These are phyloP conservation scores for Enteromius viviparus DNA, from an alignment of 2,797 vertebrate genomes.

Conservation along the genomic window DNA sequence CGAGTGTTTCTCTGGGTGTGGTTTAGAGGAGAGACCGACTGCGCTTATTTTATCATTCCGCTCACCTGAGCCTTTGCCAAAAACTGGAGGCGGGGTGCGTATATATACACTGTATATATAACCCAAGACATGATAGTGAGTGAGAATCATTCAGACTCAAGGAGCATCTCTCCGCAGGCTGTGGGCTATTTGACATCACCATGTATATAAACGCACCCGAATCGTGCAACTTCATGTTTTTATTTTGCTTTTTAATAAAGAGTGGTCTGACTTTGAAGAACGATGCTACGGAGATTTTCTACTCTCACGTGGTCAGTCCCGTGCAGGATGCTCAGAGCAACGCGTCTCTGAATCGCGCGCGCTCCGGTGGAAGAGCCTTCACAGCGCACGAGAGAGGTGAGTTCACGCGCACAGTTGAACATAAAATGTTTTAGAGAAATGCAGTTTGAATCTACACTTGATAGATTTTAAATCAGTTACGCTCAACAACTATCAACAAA, in stretches of 20 bases:
- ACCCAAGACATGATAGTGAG: constrained; percentile 28
- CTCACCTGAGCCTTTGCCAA: constrained; percentile 43
- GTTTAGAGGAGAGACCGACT: background rate
- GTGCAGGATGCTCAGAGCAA: constrained; percentile 79
- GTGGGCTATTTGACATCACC: constrained; percentile 54
- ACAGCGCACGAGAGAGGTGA: constrained; percentile 84
- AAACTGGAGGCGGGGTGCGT: constrained; percentile 32
- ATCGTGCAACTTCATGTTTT: constrained; percentile 77
- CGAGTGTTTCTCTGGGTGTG: background rate
- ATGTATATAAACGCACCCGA: constrained; percentile 83
- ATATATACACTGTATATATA: constrained; percentile 31
- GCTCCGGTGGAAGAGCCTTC: constrained; percentile 86
- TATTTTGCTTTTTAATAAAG: constrained; percentile 84
- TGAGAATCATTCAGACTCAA: constrained; percentile 14
- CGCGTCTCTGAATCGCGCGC: constrained; percentile 89
- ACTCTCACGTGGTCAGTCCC: constrained; percentile 76
- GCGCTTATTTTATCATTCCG: constrained; percentile 18
- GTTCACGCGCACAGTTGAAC: constrained; percentile 54
- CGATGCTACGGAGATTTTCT: constrained; percentile 91
- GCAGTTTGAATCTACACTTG: background rate
- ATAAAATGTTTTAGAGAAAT: background rate
- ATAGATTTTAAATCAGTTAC: background rate
- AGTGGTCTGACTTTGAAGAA: constrained; percentile 88
- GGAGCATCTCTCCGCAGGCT: constrained; percentile 13
- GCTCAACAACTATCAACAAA: background rate